Conservation (phyloP, 2,888 invertebrate genomes). For the Netelia virgata region DNA sequence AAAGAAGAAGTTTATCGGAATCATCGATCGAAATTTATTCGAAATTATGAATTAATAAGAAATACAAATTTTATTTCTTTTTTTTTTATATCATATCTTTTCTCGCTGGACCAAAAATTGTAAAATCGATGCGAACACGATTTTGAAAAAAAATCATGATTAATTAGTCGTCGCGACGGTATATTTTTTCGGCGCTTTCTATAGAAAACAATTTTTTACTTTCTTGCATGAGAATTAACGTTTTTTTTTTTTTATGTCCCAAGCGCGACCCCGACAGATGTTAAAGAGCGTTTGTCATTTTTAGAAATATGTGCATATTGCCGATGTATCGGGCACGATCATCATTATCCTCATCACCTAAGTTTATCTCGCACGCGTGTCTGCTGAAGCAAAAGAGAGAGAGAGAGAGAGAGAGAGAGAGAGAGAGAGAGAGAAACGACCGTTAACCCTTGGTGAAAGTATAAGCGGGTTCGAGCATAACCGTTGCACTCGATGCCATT, state of each 20-base stretch:
- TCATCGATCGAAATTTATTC: no score
- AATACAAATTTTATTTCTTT: no score
- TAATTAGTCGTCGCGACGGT: no score
- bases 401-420: slow-evolving; percentile 40
- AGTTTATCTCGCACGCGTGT: slow-evolving; percentile 48
- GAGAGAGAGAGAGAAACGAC: slow-evolving; percentile 67
- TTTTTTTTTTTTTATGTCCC: neutral
- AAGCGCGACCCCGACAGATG: neutral
- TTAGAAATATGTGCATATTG: no score
- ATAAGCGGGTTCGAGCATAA: slow-evolving; percentile 52
- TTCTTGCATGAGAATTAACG: no score
- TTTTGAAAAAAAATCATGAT: no score
- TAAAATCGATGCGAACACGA: neutral
- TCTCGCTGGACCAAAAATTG: no score
- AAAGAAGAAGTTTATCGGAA: no score
- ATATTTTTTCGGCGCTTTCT: no score
- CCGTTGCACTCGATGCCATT: slow-evolving; percentile 73
- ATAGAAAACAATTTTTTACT: no score
- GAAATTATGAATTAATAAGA: no score
- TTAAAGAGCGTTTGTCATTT: neutral
- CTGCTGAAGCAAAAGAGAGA: slow-evolving; percentile 56
- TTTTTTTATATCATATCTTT: no score
- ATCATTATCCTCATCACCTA: neutral
- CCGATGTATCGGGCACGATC: neutral
- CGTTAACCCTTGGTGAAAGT: slow-evolving; percentile 82